Base-by-base conservation (phyloP, 2,888 invertebrate species). In the Papilio protenor region DNA sequence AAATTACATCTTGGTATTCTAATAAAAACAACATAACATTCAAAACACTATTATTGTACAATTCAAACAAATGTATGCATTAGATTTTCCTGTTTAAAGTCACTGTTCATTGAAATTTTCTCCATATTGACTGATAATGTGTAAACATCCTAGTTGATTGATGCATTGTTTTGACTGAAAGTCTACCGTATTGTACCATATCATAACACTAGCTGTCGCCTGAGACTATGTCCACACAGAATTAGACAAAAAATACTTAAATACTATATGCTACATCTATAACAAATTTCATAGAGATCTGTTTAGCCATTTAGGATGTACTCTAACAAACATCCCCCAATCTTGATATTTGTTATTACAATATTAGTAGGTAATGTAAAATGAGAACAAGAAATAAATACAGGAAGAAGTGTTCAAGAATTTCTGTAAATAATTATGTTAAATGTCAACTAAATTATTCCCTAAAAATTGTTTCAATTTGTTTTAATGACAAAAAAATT, bases 61-160 rank as follows among this genome's bases (percentile, higher is more conserved):
- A 61, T 23, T 5, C 49, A 33, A 6, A 12, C 18, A 27, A 14
- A 55, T 72, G 55, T 57, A 72, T 72, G 52, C 52, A n/a, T 57
- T 11, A 55, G 33, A 72, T 69, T 69, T 69, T 69, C 66, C 66
- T 69, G 66, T 45, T 45, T 45, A 21, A 69, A 18, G 10, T 64
- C 21, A 21, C 18, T 16, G 21, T 45, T 45, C n/a, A 69, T 33
- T 66, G 64, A n/a, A 40, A 66, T 40, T 33, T 18, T 45, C 45
- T 40, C 27, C 16, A 33, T 45, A 69, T 69, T 69, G 66, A 45
- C 40, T 45, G 40, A 21, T 8, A 45, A 45, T 45, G n/a, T 45
- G 45, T 69, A 69, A 69, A 69, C 66, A 40, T 66, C 64, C 64
- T 66, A 69, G 45, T 69, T 69, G 8, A 69, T 12, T 69, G 45